A percentile compares a stretch with the other conserved stretches of the same genome.
These are phyloP conservation scores for Amiota mariae DNA, from an alignment of 2,888 invertebrate species.

Conservation along the genomic window DNA sequence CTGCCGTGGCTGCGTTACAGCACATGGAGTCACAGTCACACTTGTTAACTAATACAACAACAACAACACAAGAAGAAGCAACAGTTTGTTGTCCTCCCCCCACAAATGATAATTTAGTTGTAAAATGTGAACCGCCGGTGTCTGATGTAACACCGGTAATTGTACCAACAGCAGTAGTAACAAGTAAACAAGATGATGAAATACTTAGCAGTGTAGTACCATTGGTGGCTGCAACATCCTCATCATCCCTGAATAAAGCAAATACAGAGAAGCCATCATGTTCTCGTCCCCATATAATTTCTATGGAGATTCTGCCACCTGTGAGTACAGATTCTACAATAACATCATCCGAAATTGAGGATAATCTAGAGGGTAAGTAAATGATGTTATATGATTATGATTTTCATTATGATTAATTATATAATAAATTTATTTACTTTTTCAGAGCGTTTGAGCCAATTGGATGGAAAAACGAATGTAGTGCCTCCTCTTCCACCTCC, in stretches of 20 bases:
- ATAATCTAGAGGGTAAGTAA: slow-evolving; percentile 65
- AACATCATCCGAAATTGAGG: slow-evolving; percentile 63
- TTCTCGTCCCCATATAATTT: slow-evolving; percentile 44
- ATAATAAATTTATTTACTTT: slow-evolving; percentile 17
- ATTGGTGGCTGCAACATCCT: no score
- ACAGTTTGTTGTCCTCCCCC: slow-evolving; percentile 11
- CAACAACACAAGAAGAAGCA: slow-evolving; percentile 34
- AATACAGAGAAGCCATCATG: slow-evolving; percentile 21
- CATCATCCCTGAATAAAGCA: not conserved
- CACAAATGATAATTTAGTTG: not conserved
- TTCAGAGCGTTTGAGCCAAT: slow-evolving; percentile 68
- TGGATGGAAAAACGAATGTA: slow-evolving; percentile 64
- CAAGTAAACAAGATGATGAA: not conserved
- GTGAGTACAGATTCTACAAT: slow-evolving; percentile 61
- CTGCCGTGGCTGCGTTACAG: slow-evolving; percentile 17
- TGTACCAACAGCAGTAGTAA: not conserved
- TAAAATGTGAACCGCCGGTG: not conserved
- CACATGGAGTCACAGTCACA: slow-evolving; percentile 53
- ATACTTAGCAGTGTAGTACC: slow-evolving; percentile 20
- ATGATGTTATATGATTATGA: not conserved
- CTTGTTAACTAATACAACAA: slow-evolving; percentile 35
- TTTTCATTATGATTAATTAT: not conserved
- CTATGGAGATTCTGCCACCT: slow-evolving; percentile 57
- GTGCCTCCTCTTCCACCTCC: slow-evolving; percentile 43
- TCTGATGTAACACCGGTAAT: not conserved